Evolutionary conservation across 1,140 invertebrate species (phyloP).

Genomic region (Temnothorax longispinosus): DNA sequence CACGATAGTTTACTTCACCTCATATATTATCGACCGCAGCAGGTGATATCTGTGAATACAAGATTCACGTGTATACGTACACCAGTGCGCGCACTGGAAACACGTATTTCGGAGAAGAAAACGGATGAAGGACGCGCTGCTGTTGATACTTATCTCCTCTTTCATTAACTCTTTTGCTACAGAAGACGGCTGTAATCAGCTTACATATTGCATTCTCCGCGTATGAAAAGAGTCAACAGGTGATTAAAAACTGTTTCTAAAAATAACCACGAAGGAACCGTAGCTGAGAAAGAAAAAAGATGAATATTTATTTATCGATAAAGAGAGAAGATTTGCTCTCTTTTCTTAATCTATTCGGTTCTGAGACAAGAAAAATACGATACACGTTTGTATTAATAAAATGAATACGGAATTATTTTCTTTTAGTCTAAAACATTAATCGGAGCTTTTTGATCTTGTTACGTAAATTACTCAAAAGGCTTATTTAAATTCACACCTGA

Average conservation of each 20-base stretch:
- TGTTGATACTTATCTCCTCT: conserved; percentile 65
- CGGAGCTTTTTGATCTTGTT: not conserved
- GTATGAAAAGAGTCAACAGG: conserved; percentile 13
- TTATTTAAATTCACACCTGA: not conserved
- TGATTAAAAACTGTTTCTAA: conserved; percentile 40
- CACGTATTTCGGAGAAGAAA: conserved; percentile 76
- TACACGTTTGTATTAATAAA: not conserved
- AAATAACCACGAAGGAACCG: not conserved
- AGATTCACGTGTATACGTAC: conserved; percentile 67
- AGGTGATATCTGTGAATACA: conserved; percentile 81
- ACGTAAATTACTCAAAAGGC: not conserved
- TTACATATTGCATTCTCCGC: conserved; percentile 29
- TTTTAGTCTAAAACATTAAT: not conserved
- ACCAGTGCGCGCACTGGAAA: conserved; percentile 65
- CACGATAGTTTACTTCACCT: conserved; percentile 70
- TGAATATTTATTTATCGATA: not conserved
- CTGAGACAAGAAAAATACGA: not conserved
- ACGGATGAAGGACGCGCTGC: conserved; percentile 77
- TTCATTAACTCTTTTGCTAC: conserved; percentile 58
- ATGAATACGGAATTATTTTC: not conserved
- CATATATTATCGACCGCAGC: conserved; percentile 70
- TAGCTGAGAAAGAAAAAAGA: not conserved
- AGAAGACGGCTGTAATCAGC: conserved; percentile 45
- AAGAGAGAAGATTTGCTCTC: not conserved
- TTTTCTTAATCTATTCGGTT: not conserved